These are phyloP conservation scores for Drosophila longiperda DNA, from an alignment of 2,888 invertebrate genomes.

Conservation along the genomic window DNA sequence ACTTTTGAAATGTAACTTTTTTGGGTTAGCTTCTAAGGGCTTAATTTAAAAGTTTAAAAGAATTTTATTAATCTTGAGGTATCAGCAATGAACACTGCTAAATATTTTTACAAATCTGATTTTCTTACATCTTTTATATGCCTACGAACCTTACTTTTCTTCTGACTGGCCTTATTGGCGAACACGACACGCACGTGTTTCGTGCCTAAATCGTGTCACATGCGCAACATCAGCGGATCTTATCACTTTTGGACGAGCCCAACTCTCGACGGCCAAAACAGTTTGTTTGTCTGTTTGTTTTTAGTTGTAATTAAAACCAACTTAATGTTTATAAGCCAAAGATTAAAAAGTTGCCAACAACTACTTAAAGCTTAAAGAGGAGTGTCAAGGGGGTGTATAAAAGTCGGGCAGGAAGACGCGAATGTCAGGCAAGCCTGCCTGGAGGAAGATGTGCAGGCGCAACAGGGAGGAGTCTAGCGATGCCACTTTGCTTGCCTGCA, in stretches of 20 bases:
- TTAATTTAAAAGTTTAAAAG: too few species aligned
- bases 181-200: neutral
- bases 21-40: too few species aligned
- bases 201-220: slow-evolving; percentile 4
- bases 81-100: too few species aligned
- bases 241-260: slow-evolving; percentile 58
- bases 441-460: slow-evolving; percentile 7
- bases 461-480: slow-evolving; percentile 29
- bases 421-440: neutral
- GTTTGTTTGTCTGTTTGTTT: slow-evolving; percentile 36
- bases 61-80: too few species aligned
- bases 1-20: too few species aligned
- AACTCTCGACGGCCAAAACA: slow-evolving; percentile 43
- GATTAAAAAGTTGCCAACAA: slow-evolving; percentile 67
- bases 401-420: neutral
- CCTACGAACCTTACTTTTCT: neutral
- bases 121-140: neutral
- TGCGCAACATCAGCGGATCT: slow-evolving; percentile 13
- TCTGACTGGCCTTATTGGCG: neutral
- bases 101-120: neutral
- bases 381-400: neutral
- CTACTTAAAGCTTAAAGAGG: slow-evolving; percentile 30
- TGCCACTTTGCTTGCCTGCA: slow-evolving; percentile 40
- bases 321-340: slow-evolving; percentile 80
- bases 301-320: slow-evolving; percentile 82